Base-by-base conservation (phyloP, 2,113 vertebrate genomes). In the Athene noctua region DNA sequence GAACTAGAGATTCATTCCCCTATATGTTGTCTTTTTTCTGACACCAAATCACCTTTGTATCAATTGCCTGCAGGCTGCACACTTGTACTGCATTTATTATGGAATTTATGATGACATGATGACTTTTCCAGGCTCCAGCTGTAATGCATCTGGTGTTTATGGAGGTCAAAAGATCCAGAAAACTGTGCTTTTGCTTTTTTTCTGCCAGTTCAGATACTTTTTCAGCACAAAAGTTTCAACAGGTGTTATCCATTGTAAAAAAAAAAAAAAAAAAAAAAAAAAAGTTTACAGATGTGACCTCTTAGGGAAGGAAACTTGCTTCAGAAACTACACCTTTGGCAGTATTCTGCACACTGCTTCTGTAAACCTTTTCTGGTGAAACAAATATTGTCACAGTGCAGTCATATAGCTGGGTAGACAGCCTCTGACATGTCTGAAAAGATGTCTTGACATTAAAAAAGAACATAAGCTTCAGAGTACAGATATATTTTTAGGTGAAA, bases 1-100 rank as follows among this genome's bases (percentile, higher is more conserved):
- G n/a, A 90, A 62, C 13, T 51, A 62, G 38, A 91, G 14, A 77
- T 68, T 66, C 47, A 49, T 52, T 84, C 21, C 13, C 13, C 19
- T 75, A 44, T 47, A 66, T 80, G 17, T 5, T 23, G 22, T 68
- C 47, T 58, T 82, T 89, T 68, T 94, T 80, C 49, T 93, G 79
- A 82, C 67, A 88, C 11, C 22, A 73, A 52, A 86, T 80, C 82
- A 87, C 78, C 57, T 87, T 95, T n/a, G 55, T 27, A 75, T 44
- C 21, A 92, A 82, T 90, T 91, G 73, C 84, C 96, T 95, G 73
- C 57, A 95, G 94, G 95, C 80, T 96, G 80, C 61, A 97, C 81
- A 90, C 82, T 96, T 90, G 87, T 73, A 80, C 79, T 73, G 71
- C 58, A 49, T 73, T 92, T 86, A 58, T 90, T 92, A 58, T 2